phyloP scores from a whole-genome alignment of 2,113 vertebrate species.

The Anthoscopus minutus region DNA sequence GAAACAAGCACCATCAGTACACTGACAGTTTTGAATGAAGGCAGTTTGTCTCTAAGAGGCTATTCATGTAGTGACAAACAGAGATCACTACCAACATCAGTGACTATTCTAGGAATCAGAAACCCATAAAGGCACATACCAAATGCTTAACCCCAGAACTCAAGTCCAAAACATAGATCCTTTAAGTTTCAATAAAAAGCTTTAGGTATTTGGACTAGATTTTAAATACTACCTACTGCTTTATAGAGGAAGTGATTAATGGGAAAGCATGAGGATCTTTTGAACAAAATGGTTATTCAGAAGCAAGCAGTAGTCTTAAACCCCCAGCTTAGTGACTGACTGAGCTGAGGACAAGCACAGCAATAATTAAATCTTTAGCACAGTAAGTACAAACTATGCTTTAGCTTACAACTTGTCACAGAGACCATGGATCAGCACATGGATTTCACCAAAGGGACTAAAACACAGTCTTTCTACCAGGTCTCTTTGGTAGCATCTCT shows the following conservation, averaged over 20 bases:
- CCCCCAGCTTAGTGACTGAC: neutral
- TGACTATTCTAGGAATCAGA: neutral
- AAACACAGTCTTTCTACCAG: neutral
- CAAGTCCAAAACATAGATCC: neutral
- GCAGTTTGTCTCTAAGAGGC: neutral
- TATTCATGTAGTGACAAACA: neutral
- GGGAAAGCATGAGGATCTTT: neutral
- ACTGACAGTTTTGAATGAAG: neutral
- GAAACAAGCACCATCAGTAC: neutral
- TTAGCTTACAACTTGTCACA: neutral
- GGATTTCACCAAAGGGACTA: neutral
- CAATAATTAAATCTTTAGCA: neutral
- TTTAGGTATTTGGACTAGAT: neutral
- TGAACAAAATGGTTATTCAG: neutral
- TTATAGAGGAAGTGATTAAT: neutral
- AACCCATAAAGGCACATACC: neutral
- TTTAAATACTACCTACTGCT: neutral
- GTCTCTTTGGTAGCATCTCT: neutral
- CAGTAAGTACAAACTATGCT: neutral
- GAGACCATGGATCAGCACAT: neutral
- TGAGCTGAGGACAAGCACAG: neutral
- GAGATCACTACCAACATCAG: neutral
- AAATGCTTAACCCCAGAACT: neutral
- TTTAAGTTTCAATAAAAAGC: neutral
- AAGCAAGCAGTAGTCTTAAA: neutral